Evolutionary conservation across 2,797 vertebrate species (phyloP).

Genomic region (Meriones psammophilus): DNA sequence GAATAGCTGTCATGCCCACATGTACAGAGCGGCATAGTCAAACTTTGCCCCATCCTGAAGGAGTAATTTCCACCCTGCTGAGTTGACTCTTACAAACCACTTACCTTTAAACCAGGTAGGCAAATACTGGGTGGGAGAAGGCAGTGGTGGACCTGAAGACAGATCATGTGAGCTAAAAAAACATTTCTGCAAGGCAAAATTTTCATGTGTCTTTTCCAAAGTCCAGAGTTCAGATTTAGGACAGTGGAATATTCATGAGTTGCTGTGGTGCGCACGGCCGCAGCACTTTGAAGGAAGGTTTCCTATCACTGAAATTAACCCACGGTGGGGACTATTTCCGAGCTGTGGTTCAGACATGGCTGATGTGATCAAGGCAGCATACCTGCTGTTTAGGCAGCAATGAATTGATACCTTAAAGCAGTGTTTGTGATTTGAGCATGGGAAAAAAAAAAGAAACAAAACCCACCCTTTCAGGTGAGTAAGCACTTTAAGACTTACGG

Average conservation of each 20-base stretch:
- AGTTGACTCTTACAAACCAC: background rate
- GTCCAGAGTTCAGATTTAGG: constrained; percentile 70
- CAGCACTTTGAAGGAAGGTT: constrained; percentile 55
- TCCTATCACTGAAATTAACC: constrained; percentile 47
- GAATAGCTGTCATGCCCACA: background rate
- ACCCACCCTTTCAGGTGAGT: background rate
- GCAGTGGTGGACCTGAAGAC: background rate
- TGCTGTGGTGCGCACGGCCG: constrained; percentile 5
- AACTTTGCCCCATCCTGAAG: background rate
- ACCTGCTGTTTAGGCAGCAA: background rate
- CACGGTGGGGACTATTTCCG: constrained; percentile 62
- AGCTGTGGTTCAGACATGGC: constrained; percentile 51
- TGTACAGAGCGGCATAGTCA: background rate
- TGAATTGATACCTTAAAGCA: constrained; percentile 17
- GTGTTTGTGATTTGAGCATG: background rate
- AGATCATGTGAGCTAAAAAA: constrained; percentile 69
- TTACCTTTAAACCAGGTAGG: background rate
- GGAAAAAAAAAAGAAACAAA: too few species aligned
- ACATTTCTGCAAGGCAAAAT: constrained; percentile 61
- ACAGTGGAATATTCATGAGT: constrained; percentile 80
- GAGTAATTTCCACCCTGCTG: too few species aligned
- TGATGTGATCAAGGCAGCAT: constrained; percentile 43
- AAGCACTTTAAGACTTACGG: background rate
- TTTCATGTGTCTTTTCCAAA: constrained; percentile 69
- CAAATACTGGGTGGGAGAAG: fast-evolving